A percentile compares a stretch with the other conserved stretches of the same genome.
Evolutionary conservation across 2,797 vertebrate genomes (phyloP).

Genomic region (Aythya fuligula): DNA sequence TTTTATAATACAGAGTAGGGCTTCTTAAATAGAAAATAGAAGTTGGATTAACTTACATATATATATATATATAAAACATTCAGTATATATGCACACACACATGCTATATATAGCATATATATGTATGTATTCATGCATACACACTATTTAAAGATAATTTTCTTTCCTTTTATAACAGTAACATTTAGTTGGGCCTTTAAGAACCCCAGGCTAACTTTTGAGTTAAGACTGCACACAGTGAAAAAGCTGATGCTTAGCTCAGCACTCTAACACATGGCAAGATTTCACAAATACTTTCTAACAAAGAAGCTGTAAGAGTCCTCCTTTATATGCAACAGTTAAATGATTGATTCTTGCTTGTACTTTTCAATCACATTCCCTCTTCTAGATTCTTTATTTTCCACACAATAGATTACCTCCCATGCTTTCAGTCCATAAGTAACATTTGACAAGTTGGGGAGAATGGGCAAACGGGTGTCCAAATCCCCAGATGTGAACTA

Average conservation of each 20-base stretch:
- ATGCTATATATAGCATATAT: not conserved
- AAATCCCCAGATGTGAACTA: not conserved
- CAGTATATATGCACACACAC: not conserved
- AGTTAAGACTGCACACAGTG: not conserved
- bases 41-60: rapidly evolving
- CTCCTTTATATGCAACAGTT: not conserved
- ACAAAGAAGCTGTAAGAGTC: not conserved
- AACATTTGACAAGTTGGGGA: not conserved
- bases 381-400: not conserved
- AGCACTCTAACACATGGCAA: not conserved
- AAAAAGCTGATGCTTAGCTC: not conserved
- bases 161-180: not conserved
- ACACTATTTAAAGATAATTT: not conserved
- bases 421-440: not conserved
- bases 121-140: not conserved
- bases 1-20: not conserved
- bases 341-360: not conserved
- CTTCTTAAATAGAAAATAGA: not conserved
- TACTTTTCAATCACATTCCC: not conserved
- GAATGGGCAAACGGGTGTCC: not conserved
- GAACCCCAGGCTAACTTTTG: not conserved
- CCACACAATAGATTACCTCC: not conserved
- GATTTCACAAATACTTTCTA: not conserved
- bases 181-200: not conserved
- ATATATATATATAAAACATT: not conserved